Percentiles rank a stretch among this genome's conserved stretches.
Evolutionary conservation across 64 coral and sea anemone genomes (phyloP).

Genomic region (Stylophora pistillata): DNA sequence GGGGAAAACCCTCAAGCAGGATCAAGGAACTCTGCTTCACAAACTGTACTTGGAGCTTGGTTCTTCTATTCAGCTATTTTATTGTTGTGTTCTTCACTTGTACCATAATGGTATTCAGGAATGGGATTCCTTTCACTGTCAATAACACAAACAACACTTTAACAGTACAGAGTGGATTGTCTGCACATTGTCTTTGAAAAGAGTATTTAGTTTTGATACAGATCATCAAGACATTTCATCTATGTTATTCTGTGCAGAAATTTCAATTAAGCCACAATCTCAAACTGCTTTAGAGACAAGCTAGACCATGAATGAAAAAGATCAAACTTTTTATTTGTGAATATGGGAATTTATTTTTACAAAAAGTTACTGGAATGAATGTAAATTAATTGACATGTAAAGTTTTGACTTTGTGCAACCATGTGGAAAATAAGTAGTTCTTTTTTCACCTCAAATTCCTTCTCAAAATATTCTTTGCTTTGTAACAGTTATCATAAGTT

Average conservation of each 20-base stretch:
- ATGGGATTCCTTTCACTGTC: neutral
- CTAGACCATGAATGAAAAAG: neutral
- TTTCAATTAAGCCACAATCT: neutral
- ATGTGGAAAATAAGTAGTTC: neutral
- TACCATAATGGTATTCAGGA: neutral
- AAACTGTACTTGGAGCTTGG: neutral
- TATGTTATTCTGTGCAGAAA: neutral
- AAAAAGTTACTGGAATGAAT: neutral
- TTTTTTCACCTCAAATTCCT: neutral
- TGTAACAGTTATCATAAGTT: neutral
- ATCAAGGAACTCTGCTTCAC: neutral
- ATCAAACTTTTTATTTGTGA: neutral
- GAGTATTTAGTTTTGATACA: slow-evolving; percentile 47
- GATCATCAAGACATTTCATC: neutral
- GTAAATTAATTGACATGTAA: slow-evolving; percentile 20
- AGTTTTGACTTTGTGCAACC: neutral
- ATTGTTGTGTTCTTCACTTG: neutral
- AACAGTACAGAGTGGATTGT: neutral
- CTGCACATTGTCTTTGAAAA: neutral
- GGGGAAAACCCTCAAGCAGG: neutral
- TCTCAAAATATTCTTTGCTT: neutral
- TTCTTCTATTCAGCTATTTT: neutral
- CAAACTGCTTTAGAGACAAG: neutral
- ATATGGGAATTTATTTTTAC: slow-evolving; percentile 23
- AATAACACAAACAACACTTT: neutral